phyloP scores from a whole-genome alignment of 2,113 vertebrate species.

The Aviceda subcristata region DNA sequence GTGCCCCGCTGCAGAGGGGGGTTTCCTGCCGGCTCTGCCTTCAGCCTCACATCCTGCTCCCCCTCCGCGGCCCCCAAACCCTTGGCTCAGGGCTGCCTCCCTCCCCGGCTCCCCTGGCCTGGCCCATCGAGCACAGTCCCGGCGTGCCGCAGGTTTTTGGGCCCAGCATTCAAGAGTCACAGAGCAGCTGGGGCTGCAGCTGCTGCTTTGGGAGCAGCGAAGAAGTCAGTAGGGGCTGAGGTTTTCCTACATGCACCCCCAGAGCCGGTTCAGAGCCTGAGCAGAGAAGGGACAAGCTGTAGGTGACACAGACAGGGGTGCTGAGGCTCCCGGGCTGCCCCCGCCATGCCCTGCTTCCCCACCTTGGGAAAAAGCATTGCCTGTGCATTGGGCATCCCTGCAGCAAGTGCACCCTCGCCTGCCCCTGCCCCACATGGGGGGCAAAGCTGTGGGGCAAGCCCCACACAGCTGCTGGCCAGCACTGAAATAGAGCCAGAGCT shows the following conservation, averaged over 20 bases:
- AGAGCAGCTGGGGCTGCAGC: conserved; percentile 3
- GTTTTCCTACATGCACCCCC: rapidly evolving
- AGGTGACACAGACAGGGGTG: not conserved
- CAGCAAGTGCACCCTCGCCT: not conserved
- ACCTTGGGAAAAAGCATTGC: not conserved
- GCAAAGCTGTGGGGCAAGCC: not conserved
- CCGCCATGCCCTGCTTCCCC: rapidly evolving
- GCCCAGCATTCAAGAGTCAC: rapidly evolving
- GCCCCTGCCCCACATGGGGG: not conserved
- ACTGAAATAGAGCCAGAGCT: not conserved
- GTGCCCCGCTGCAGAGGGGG: not conserved
- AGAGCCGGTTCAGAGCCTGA: not conserved
- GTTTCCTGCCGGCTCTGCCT: conserved; percentile 4
- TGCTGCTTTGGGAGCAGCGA: not conserved
- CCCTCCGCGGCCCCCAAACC: conserved; percentile 24
- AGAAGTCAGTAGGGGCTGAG: not conserved
- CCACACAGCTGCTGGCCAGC: not conserved
- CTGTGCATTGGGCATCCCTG: not conserved
- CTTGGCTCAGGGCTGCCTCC: not conserved
- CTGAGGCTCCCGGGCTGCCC: not conserved
- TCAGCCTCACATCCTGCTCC: not conserved
- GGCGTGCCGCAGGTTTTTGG: not conserved
- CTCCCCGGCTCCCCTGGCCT: not conserved
- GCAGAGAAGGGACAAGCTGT: not conserved
- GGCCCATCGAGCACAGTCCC: not conserved